These are phyloP conservation scores for Grammomys surdaster DNA, from an alignment of 2,113 vertebrate species.

Conservation along the genomic window DNA sequence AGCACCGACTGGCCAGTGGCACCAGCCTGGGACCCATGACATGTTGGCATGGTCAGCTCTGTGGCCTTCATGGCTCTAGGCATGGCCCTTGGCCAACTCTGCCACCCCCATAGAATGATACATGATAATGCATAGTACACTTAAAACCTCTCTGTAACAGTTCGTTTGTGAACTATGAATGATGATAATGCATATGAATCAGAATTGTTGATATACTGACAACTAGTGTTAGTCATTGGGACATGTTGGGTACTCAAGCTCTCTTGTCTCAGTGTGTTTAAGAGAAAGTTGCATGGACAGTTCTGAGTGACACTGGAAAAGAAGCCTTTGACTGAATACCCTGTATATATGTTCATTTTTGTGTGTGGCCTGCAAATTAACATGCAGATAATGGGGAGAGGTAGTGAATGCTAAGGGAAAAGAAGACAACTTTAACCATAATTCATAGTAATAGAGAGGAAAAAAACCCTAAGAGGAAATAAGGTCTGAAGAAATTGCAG, in stretches of 20 bases:
- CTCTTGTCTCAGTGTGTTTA: neutral
- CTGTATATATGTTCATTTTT: neutral
- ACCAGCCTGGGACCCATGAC: too few species aligned
- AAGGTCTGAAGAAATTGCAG: conserved; percentile 78
- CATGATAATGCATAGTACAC: neutral
- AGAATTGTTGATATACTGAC: conserved; percentile 29
- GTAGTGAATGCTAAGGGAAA: conserved; percentile 43
- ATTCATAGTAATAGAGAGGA: conserved; percentile 74
- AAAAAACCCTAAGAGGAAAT: conserved; percentile 78
- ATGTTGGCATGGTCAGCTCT: too few species aligned
- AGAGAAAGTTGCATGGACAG: neutral
- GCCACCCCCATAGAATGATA: neutral
- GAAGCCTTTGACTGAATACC: neutral
- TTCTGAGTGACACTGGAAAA: neutral
- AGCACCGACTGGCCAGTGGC: too few species aligned
- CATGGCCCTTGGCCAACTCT: too few species aligned
- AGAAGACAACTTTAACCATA: conserved; percentile 58
- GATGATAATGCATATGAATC: neutral
- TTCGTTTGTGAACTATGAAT: neutral
- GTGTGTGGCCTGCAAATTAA: conserved; percentile 61
- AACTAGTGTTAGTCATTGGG: conserved; percentile 14
- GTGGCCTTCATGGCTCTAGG: too few species aligned
- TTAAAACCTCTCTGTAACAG: conserved; percentile 8
- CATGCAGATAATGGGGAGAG: conserved; percentile 49
- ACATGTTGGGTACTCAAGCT: neutral